Conservation (phyloP, 2,113 vertebrate species). For the Campylomormyrus tamandua region DNA sequence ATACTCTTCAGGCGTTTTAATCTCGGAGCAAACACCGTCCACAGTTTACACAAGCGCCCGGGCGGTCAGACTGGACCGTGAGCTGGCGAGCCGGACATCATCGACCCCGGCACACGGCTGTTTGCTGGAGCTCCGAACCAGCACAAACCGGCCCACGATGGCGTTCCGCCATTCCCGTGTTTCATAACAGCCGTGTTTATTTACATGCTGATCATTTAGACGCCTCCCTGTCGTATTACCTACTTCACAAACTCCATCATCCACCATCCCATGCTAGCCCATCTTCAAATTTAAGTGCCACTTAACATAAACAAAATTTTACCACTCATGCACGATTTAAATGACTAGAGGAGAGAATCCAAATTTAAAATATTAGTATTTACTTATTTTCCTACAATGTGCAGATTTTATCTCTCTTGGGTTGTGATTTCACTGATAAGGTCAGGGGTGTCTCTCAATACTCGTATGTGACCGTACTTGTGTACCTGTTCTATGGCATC, state of each 20-base stretch:
- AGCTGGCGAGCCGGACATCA: conserved; percentile 46
- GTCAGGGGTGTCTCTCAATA: neutral
- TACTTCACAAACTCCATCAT: neutral
- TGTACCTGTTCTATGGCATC: neutral
- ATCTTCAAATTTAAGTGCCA: neutral
- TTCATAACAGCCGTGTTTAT: conserved; percentile 28
- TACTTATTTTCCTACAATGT: neutral
- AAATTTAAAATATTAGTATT: neutral
- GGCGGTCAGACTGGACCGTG: conserved; percentile 27
- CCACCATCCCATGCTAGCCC: neutral
- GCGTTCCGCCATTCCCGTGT: neutral
- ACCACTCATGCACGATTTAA: neutral
- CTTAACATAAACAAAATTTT: neutral
- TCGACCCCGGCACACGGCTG: conserved; percentile 3
- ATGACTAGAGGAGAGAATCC: neutral
- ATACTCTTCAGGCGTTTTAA: neutral
- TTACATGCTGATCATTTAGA: conserved; percentile 34
- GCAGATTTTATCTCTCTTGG: neutral
- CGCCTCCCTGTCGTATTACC: neutral
- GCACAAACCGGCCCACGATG: conserved; percentile 36
- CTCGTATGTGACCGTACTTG: neutral
- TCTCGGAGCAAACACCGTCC: conserved; percentile 1
- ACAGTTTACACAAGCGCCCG: neutral
- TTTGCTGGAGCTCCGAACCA: conserved; percentile 20
- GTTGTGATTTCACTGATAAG: neutral